Evolutionary conservation across 2,113 vertebrate genomes (phyloP).

Genomic region (Pogona vitticeps): DNA sequence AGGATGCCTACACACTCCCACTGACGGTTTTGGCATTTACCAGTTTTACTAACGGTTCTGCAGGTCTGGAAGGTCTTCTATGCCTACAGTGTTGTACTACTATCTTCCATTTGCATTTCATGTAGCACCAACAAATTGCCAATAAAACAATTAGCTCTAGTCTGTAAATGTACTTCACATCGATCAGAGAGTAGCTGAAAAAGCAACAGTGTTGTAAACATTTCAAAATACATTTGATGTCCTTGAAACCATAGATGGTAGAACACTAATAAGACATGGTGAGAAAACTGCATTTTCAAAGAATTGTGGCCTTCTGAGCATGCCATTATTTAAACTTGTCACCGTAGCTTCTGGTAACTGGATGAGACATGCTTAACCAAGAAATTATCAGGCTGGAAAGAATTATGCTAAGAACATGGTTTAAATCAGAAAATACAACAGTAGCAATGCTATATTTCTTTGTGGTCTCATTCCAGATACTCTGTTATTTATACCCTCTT

Average conservation of each 20-base stretch:
- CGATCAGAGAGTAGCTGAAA: slow-evolving; percentile 18
- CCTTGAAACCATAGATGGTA: slow-evolving; percentile 32
- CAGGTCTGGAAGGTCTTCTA: background rate
- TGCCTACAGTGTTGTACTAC: background rate
- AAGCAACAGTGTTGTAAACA: slow-evolving; percentile 32
- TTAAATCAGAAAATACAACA: background rate
- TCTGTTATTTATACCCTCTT: background rate
- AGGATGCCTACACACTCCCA: too few species aligned
- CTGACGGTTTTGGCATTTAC: too few species aligned
- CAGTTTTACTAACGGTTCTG: too few species aligned
- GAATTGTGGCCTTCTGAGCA: background rate
- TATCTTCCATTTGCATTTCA: slow-evolving; percentile 8
- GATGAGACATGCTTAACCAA: slow-evolving; percentile 16
- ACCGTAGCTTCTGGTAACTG: slow-evolving; percentile 28
- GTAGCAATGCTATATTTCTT: background rate
- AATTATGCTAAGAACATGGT: background rate
- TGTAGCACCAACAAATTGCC: slow-evolving; percentile 2
- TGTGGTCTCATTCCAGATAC: background rate
- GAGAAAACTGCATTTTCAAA: slow-evolving; percentile 40
- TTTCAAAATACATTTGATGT: slow-evolving; percentile 43
- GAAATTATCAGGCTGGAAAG: background rate
- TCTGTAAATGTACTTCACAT: slow-evolving; percentile 26
- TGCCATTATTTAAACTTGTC: background rate
- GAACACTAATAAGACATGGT: slow-evolving; percentile 41
- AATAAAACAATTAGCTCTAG: slow-evolving; percentile 7